Conservation (phyloP, 2,113 vertebrate species). For the Propithecus coquereli region DNA sequence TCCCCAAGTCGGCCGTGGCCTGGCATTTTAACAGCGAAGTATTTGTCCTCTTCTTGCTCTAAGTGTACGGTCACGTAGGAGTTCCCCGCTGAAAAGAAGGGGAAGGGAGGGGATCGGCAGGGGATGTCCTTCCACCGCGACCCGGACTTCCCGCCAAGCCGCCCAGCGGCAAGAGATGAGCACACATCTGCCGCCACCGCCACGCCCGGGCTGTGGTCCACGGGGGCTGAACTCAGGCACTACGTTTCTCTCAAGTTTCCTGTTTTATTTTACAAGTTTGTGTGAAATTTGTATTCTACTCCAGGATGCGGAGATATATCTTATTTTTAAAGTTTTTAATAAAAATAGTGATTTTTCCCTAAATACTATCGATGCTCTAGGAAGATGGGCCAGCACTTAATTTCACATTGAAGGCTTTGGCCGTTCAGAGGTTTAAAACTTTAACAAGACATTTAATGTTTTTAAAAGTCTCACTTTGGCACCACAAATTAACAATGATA, state of each 20-base stretch:
- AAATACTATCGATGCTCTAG: neutral
- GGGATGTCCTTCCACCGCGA: rapidly evolving
- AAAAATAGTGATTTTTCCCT: neutral
- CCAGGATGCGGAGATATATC: neutral
- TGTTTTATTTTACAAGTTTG: neutral
- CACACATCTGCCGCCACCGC: no score
- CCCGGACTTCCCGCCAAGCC: rapidly evolving
- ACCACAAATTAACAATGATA: neutral
- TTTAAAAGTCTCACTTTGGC: neutral
- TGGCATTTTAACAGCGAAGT: neutral
- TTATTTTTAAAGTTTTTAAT: neutral
- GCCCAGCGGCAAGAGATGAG: rapidly evolving
- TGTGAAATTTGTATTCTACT: neutral
- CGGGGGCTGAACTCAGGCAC: rapidly evolving
- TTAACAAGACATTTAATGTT: neutral
- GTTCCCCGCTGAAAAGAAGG: rapidly evolving
- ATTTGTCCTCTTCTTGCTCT: neutral
- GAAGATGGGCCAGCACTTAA: neutral
- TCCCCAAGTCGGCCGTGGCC: rapidly evolving
- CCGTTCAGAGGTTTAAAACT: neutral
- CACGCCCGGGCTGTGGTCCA: neutral
- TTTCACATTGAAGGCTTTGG: neutral
- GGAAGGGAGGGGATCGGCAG: no score
- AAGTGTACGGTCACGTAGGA: neutral
- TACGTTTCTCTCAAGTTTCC: neutral